phyloP scores from a whole-genome alignment of 2,888 invertebrate species.

The Hemithea aestivaria region DNA sequence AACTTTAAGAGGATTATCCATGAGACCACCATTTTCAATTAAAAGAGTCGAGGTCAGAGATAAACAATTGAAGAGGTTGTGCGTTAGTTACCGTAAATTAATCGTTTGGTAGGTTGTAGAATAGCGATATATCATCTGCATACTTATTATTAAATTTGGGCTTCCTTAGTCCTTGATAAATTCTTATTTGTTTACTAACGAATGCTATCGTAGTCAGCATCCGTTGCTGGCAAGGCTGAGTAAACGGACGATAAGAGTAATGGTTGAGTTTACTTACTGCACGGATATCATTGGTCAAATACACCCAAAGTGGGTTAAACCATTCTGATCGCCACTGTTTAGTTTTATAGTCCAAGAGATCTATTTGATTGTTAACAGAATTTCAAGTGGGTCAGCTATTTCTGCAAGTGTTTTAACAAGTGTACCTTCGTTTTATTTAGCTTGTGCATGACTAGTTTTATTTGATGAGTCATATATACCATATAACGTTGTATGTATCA shows the following conservation, averaged over 20 bases:
- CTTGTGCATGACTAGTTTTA: constrained; percentile 10
- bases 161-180: constrained; percentile 19
- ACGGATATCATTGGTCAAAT: constrained; percentile 52
- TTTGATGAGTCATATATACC: constrained; percentile 10
- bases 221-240: constrained; percentile 57
- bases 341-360: constrained; percentile 13
- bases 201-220: constrained; percentile 52
- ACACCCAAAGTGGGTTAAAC: constrained; percentile 53
- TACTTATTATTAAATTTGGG: background rate
- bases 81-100: constrained; percentile 9
- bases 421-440: constrained; percentile 18
- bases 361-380: constrained; percentile 4
- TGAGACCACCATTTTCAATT: constrained; percentile 40
- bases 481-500: constrained; percentile 5
- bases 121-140: constrained; percentile 17
- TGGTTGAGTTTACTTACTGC: constrained; percentile 42
- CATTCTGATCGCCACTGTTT: constrained; percentile 38
- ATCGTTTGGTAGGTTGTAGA: constrained; percentile 11
- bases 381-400: constrained; percentile 1
- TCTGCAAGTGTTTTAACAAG: constrained; percentile 16
- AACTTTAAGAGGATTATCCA: constrained; percentile 28
- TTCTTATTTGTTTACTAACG: constrained; percentile 24
- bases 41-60: constrained; percentile 39
- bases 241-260: constrained; percentile 50
- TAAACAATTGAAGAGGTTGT: constrained; percentile 25